Percentiles rank a stretch among this genome's conserved stretches.
Evolutionary conservation across 2,797 vertebrate genomes (phyloP).

Genomic region (Sebastes nivosus): DNA sequence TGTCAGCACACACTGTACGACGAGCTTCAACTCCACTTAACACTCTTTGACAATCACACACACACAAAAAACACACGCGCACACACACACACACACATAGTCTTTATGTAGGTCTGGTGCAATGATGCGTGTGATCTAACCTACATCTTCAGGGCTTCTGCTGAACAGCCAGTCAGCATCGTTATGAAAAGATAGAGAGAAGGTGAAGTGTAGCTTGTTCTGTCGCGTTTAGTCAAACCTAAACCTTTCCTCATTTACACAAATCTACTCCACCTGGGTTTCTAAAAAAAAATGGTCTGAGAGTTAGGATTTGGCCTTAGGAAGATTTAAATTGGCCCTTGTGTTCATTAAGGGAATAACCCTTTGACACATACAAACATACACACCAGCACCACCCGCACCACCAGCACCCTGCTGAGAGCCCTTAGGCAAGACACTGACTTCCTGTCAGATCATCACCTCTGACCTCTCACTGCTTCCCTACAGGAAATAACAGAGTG

Average conservation of each 20-base stretch:
- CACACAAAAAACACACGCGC: neutral
- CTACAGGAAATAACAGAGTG: neutral
- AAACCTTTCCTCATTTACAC: neutral
- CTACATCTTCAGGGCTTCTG: conserved; percentile 78
- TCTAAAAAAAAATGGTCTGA: neutral
- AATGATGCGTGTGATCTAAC: conserved; percentile 75
- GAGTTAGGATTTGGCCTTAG: neutral
- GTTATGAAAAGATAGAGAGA: conserved; percentile 17
- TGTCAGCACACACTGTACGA: conserved; percentile 27
- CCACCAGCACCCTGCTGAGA: conserved; percentile 37
- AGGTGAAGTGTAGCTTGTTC: neutral
- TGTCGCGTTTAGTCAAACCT: neutral
- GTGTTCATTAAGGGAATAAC: neutral
- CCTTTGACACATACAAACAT: neutral
- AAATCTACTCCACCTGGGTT: neutral
- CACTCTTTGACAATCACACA: conserved; percentile 35
- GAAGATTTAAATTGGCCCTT: neutral
- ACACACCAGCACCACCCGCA: neutral
- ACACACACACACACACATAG: conserved; percentile 7
- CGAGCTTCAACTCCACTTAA: conserved; percentile 36
- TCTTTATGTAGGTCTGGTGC: conserved; percentile 62
- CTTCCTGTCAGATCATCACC: conserved; percentile 24
- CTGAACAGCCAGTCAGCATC: conserved; percentile 15
- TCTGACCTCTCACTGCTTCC: conserved; percentile 1
- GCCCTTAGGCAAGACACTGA: conserved; percentile 21